Evolutionary conservation across 1,140 invertebrate species (phyloP).

Genomic region (Littorina saxatilis): DNA sequence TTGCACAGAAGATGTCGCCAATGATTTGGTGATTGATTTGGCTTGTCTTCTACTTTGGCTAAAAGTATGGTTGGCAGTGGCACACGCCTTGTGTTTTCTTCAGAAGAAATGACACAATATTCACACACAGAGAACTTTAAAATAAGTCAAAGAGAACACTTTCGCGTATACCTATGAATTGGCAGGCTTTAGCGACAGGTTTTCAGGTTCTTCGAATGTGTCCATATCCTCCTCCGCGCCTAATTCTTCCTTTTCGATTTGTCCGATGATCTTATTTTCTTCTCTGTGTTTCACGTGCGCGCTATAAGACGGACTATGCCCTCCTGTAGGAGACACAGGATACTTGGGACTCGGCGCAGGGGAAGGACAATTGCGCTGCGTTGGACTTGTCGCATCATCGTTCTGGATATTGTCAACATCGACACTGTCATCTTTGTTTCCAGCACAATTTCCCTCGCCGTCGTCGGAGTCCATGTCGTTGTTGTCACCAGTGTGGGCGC

Average conservation of each 20-base stretch:
- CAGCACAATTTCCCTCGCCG: not conserved
- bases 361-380: not conserved
- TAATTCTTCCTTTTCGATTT: not conserved
- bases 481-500: not conserved
- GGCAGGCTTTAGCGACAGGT: not conserved
- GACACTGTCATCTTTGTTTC: not conserved
- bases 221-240: conserved; percentile 12
- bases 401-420: not conserved
- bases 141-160: not conserved
- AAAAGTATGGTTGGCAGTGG: not conserved
- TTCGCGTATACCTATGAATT: not conserved
- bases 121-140: not conserved
- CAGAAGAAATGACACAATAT: not conserved
- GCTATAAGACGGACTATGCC: not conserved
- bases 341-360: not conserved
- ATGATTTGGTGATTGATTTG: too few relatives aligned
- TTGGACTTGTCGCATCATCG: not conserved
- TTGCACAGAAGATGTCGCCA: too few relatives aligned
- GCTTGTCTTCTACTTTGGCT: not conserved
- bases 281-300: not conserved
- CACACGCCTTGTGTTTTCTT: not conserved
- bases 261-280: not conserved
- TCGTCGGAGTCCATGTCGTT: not conserved
- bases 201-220: conserved; percentile 8
- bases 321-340: not conserved